Conservation (phyloP, 2,113 vertebrate genomes). For the Indicator indicator region DNA sequence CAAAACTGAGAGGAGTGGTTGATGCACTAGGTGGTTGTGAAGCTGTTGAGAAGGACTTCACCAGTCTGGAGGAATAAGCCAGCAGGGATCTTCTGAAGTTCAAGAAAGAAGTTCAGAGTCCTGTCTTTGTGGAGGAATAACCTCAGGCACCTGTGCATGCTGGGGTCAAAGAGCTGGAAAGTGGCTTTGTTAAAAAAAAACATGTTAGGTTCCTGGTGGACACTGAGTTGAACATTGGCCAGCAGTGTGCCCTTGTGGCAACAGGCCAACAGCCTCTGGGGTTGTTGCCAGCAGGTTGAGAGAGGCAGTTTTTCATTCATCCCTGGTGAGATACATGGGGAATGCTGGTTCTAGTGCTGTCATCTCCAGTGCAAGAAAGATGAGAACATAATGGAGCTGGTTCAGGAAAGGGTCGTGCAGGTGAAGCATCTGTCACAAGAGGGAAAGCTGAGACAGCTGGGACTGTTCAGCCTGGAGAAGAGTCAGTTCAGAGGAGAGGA, state of each 20-base stretch:
- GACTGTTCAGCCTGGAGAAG: neutral
- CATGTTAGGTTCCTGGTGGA: neutral
- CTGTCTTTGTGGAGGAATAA: neutral
- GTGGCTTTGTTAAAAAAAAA: neutral
- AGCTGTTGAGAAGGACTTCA: neutral
- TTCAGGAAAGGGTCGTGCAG: neutral
- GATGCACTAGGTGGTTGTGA: neutral
- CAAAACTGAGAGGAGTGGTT: neutral
- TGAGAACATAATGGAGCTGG: neutral
- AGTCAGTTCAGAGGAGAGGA: neutral
- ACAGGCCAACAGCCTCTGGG: neutral
- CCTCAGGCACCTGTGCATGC: rapidly evolving
- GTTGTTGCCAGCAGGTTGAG: neutral
- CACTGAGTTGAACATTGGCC: rapidly evolving
- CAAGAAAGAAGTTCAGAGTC: neutral
- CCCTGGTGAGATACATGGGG: neutral
- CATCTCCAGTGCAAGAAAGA: neutral
- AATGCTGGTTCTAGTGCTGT: neutral
- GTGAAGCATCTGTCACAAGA: neutral
- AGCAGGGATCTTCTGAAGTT: neutral
- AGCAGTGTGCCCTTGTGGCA: neutral
- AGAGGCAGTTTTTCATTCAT: neutral
- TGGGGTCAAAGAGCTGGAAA: neutral
- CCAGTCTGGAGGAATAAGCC: neutral
- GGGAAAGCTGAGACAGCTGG: neutral